Conservation (phyloP, 2,797 vertebrate species). For the Ataeniobius toweri region DNA sequence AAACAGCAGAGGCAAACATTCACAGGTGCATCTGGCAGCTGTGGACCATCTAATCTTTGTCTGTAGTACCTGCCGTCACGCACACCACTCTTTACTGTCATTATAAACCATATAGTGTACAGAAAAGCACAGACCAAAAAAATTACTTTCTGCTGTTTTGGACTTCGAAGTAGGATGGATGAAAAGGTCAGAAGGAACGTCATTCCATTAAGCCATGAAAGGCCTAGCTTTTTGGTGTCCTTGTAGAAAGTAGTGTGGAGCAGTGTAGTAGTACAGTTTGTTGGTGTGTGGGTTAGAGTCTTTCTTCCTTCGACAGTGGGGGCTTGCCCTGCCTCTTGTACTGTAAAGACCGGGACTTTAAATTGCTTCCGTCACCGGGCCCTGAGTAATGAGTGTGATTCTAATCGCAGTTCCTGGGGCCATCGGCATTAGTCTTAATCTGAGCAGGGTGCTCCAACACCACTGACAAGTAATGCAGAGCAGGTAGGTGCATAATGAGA, state of each 20-base stretch:
- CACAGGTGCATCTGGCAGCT: constrained; percentile 61
- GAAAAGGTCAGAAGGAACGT: constrained; percentile 41
- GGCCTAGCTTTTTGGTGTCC: constrained; percentile 77
- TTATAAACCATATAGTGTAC: constrained; percentile 54
- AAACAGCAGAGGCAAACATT: neutral
- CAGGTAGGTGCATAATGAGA: constrained; percentile 83
- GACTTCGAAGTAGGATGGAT: neutral
- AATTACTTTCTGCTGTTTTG: constrained; percentile 9
- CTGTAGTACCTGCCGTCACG: neutral
- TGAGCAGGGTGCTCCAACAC: constrained; percentile 77
- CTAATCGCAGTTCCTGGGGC: constrained; percentile 87
- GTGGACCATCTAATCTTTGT: constrained; percentile 77
- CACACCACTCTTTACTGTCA: constrained; percentile 38
- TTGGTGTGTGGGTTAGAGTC: constrained; percentile 44
- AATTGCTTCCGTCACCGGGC: constrained; percentile 85
- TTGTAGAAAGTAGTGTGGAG: constrained; percentile 72
- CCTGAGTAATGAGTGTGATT: constrained; percentile 89
- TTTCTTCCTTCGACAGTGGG: constrained; percentile 73
- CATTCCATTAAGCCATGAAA: constrained; percentile 70
- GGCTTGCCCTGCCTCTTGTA: constrained; percentile 86
- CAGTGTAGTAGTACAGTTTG: constrained; percentile 40
- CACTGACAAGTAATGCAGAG: constrained; percentile 86
- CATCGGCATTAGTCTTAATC: constrained; percentile 88
- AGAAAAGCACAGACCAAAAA: neutral
- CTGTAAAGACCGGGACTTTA: constrained; percentile 85